Conservation (phyloP, 1,140 invertebrate genomes). For the Hyposmocoma kahamanoa region DNA sequence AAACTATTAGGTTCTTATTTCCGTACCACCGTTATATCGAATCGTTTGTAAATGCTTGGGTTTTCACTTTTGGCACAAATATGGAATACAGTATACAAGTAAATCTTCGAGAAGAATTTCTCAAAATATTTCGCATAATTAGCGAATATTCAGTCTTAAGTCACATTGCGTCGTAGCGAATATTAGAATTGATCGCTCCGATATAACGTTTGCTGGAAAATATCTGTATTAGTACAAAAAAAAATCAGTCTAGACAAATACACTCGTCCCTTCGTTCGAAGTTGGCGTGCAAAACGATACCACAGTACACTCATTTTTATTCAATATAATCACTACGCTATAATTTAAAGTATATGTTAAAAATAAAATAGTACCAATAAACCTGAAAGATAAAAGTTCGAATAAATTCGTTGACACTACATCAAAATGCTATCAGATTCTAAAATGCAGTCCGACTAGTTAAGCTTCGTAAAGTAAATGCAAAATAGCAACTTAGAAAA, state of each 20-base stretch:
- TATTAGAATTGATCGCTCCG: neutral
- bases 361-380: neutral
- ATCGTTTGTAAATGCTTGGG: too few relatives aligned
- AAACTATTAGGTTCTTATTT: constrained; percentile 1
- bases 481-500: neutral
- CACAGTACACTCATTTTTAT: constrained; percentile 14
- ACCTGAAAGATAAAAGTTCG: too few relatives aligned
- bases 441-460: neutral
- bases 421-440: too few relatives aligned
- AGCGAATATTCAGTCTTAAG: neutral
- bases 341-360: neutral
- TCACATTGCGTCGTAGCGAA: neutral
- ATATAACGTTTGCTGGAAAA: constrained; percentile 19
- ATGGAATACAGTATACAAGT: too few relatives aligned
- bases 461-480: neutral
- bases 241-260: constrained; percentile 65
- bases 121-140: too few relatives aligned
- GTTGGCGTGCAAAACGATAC: constrained; percentile 20
- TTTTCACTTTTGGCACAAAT: too few relatives aligned
- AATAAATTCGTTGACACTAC: too few relatives aligned
- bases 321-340: neutral
- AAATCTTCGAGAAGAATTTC: too few relatives aligned
- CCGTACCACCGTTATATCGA: neutral
- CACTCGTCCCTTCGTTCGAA: constrained; percentile 31
- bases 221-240: constrained; percentile 17